Percentiles rank a stretch among this genome's conserved stretches.
Conservation (phyloP, 2,113 vertebrate species). For the Arizona elegans region DNA sequence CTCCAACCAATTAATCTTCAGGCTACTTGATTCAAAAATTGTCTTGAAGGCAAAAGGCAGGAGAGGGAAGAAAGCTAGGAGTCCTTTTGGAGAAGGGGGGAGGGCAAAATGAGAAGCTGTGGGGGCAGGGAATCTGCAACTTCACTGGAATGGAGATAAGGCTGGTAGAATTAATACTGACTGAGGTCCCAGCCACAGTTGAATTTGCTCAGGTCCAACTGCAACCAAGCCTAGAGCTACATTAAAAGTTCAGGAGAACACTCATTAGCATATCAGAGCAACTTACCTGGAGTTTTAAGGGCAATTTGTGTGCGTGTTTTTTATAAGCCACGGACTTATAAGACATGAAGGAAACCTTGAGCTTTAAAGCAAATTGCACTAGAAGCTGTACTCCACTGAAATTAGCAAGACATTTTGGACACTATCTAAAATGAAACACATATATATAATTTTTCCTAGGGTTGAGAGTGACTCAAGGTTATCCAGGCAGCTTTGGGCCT, state of each 20-base stretch:
- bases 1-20: conserved; percentile 59
- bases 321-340: background rate
- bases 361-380: background rate
- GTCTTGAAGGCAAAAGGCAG: background rate
- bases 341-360: background rate
- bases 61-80: background rate
- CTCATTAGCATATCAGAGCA: background rate
- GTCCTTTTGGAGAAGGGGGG: background rate
- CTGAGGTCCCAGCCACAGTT: background rate
- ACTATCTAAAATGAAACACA: background rate
- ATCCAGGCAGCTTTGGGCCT: background rate
- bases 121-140: background rate
- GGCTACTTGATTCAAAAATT: conserved; percentile 59
- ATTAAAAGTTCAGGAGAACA: background rate
- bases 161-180: background rate
- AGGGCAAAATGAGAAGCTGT: background rate
- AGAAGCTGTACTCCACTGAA: background rate
- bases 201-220: background rate
- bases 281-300: background rate
- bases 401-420: background rate
- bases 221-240: background rate
- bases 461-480: too few species aligned
- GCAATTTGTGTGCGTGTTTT: background rate
- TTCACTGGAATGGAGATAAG: background rate
- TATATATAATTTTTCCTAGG: too few species aligned